phyloP scores from a whole-genome alignment of 2,797 vertebrate genomes.

The Merluccius polli region DNA sequence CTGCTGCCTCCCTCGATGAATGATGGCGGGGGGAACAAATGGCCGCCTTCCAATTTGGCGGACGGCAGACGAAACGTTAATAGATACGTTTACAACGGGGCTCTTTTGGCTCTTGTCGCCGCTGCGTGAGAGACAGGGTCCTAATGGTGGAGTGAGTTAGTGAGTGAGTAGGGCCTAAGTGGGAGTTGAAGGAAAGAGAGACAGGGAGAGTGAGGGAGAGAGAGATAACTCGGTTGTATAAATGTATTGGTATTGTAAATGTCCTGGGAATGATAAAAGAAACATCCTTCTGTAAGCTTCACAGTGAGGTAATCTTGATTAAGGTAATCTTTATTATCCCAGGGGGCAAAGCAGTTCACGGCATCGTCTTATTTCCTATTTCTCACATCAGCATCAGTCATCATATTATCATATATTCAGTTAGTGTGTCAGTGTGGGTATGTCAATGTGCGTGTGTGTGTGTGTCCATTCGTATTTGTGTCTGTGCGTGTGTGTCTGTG shows the following conservation, averaged over 20 bases:
- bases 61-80: conserved; percentile 4
- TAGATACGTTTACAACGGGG: not conserved
- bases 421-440: not conserved
- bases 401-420: too few species aligned
- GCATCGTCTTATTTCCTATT: too few species aligned
- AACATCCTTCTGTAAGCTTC: too few species aligned
- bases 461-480: too few species aligned
- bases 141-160: conserved; percentile 9
- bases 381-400: too few species aligned
- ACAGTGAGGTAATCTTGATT: too few species aligned
- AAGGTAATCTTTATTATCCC: too few species aligned
- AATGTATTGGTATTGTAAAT: not conserved
- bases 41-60: conserved; percentile 26
- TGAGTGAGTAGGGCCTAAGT: not conserved
- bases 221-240: not conserved
- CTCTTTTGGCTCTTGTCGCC: not conserved
- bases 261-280: not conserved
- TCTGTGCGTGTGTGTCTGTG: too few species aligned
- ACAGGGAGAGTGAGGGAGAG: not conserved
- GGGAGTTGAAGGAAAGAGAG: conserved; percentile 5
- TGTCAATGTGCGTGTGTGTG: not conserved
- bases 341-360: too few species aligned
- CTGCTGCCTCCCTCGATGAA: conserved; percentile 1
- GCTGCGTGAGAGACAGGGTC: not conserved
- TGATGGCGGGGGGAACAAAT: conserved; percentile 16